A percentile compares a stretch with the other conserved stretches of the same genome.
Conservation (phyloP, 2,113 vertebrate genomes). For the Notechis scutatus region DNA sequence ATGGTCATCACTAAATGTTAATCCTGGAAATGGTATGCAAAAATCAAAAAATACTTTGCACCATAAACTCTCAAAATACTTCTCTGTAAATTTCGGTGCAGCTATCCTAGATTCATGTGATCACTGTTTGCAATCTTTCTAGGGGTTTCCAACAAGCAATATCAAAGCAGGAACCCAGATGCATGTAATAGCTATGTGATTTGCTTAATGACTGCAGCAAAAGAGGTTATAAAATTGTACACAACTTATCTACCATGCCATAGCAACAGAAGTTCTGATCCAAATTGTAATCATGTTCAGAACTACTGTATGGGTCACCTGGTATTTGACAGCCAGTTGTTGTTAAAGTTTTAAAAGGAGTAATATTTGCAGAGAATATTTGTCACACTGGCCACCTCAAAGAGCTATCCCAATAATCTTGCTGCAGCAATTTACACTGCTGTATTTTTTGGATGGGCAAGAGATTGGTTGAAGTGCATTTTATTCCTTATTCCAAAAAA, state of each 20-base stretch:
- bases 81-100: not conserved
- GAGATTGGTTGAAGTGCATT: not conserved
- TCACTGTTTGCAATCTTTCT: not conserved
- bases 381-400: not conserved
- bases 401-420: not conserved
- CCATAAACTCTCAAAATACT: not conserved
- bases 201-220: not conserved
- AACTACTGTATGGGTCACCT: not conserved
- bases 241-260: not conserved
- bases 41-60: not conserved
- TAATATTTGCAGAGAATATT: not conserved
- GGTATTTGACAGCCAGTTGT: not conserved
- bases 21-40: not conserved
- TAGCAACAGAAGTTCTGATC: not conserved
- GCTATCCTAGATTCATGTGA: not conserved
- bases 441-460: not conserved
- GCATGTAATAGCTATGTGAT: not conserved
- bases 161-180: not conserved
- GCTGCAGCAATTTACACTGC: not conserved
- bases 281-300: not conserved
- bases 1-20: not conserved
- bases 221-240: not conserved
- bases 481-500: not conserved
- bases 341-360: not conserved
- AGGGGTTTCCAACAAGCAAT: not conserved